These are phyloP conservation scores for Morus bassanus DNA, from an alignment of 2,797 vertebrate genomes.

Conservation along the genomic window DNA sequence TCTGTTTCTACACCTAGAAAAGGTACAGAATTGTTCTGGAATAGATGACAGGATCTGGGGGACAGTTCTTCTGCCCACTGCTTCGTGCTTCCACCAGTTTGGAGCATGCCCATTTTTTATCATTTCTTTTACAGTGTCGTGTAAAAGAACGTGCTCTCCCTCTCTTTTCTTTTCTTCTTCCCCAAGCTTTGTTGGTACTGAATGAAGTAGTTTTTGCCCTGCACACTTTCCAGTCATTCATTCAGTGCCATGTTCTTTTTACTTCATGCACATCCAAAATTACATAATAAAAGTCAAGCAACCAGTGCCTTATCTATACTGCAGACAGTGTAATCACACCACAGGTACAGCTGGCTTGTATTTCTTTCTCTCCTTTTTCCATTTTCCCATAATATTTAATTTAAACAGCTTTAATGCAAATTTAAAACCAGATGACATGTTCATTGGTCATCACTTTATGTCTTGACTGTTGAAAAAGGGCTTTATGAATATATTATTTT, in stretches of 20 bases:
- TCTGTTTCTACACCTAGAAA: neutral
- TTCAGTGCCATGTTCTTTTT: neutral
- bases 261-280: neutral
- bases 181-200: neutral
- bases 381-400: neutral
- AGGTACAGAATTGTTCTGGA: neutral
- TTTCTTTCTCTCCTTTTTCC: neutral
- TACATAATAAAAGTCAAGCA: neutral
- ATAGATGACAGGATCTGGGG: neutral
- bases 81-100: rapidly evolving
- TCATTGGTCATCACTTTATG: neutral
- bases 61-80: neutral
- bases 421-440: neutral
- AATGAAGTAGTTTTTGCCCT: neutral
- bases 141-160: neutral
- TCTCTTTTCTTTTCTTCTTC: neutral
- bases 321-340: neutral
- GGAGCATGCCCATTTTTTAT: neutral
- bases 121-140: neutral
- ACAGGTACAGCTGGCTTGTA: neutral
- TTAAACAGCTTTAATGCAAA: neutral
- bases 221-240: neutral
- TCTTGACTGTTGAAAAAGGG: neutral
- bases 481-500: neutral
- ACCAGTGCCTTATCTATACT: neutral